A percentile compares a stretch with the other conserved stretches of the same genome.
These are phyloP conservation scores for Gorsachius goisagi DNA, from an alignment of 2,113 vertebrate species.

Conservation along the genomic window DNA sequence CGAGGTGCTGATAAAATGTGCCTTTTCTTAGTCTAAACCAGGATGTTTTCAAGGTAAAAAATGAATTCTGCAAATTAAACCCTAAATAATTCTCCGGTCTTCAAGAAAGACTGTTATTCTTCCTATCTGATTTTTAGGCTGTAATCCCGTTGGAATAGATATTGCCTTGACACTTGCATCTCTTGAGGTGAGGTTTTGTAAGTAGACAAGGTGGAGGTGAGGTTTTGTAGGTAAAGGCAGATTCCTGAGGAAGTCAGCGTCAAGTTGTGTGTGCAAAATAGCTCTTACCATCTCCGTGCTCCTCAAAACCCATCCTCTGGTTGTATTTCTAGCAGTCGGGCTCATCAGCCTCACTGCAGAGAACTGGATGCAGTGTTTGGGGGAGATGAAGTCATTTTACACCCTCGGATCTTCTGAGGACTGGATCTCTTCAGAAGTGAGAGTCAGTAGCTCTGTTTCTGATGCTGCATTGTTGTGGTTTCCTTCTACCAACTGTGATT, in stretches of 20 bases:
- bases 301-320: not conserved
- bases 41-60: not conserved
- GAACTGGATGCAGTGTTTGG: not conserved
- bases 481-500: not conserved
- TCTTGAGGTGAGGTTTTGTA: not conserved
- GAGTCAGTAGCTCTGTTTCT: not conserved
- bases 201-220: not conserved
- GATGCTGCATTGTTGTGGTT: not conserved
- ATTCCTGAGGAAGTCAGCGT: not conserved
- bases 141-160: not conserved
- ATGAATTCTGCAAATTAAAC: not conserved
- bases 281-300: not conserved
- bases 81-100: not conserved
- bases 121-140: not conserved
- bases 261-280: not conserved
- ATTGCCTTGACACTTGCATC: not conserved
- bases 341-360: not conserved
- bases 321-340: fast-evolving
- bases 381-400: not conserved
- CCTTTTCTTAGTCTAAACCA: not conserved
- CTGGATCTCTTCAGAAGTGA: not conserved
- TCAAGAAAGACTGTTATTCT: not conserved
- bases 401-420: not conserved
- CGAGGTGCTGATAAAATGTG: not conserved
- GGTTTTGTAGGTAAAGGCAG: not conserved